A percentile compares a stretch with the other conserved stretches of the same genome.
These are phyloP conservation scores for Panthera uncia DNA, from an alignment of 2,113 vertebrate species.

Conservation along the genomic window DNA sequence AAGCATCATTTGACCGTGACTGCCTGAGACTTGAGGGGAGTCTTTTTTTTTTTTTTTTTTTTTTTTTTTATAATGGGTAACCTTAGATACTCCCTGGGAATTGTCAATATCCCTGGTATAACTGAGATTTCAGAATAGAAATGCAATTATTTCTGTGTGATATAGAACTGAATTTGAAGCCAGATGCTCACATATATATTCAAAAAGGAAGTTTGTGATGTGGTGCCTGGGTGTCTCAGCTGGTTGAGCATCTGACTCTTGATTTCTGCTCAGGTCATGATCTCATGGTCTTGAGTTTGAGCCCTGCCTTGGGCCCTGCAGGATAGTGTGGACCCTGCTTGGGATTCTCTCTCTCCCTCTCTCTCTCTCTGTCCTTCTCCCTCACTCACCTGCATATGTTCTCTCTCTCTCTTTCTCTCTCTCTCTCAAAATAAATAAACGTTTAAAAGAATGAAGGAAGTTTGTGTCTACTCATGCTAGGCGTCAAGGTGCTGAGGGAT, in stretches of 20 bases:
- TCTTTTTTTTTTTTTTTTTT: not conserved
- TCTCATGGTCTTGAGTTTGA: no score
- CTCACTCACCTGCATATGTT: no score
- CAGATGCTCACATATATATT: slow-evolving; percentile 12
- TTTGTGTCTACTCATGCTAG: not conserved
- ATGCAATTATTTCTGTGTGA: slow-evolving; percentile 31
- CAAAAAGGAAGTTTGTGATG: not conserved
- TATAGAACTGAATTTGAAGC: not conserved
- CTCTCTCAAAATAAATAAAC: no score
- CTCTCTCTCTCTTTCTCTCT: no score
- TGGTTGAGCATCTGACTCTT: no score
- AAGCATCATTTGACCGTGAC: not conserved
- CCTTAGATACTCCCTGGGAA: not conserved
- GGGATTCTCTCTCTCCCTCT: no score
- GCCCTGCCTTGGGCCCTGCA: no score
- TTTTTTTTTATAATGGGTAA: not conserved
- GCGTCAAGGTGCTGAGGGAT: not conserved
- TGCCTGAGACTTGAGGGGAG: not conserved
- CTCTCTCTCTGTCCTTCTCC: no score
- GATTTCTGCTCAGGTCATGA: no score
- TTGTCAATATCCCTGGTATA: slow-evolving; percentile 19
- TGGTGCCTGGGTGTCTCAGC: no score
- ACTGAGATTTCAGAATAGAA: not conserved
- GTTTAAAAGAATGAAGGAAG: not conserved
- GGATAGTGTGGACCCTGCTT: no score